Evolutionary conservation across 2,797 vertebrate genomes (phyloP).

Genomic region (Onychomys arenicola): DNA sequence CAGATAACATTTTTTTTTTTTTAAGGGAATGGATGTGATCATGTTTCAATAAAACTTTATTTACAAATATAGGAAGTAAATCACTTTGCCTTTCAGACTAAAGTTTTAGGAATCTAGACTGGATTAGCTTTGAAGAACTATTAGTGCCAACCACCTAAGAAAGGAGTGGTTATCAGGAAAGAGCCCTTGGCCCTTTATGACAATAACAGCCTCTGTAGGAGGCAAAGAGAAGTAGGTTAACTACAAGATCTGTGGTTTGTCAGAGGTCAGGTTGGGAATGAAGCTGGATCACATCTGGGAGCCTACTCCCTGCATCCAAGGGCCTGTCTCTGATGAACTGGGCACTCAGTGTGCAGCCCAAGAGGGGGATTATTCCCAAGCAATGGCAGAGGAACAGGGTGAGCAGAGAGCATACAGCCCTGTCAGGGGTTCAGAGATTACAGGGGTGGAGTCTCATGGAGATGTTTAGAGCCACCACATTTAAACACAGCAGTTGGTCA

Average conservation of each 20-base stretch:
- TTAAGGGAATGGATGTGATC: neutral
- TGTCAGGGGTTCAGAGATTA: neutral
- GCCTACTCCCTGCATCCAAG: neutral
- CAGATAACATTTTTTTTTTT: neutral
- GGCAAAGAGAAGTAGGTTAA: neutral
- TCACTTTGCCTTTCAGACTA: neutral
- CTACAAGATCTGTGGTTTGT: neutral
- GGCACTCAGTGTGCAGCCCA: neutral
- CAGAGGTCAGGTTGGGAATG: neutral
- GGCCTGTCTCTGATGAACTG: neutral
- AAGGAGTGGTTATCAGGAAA: neutral
- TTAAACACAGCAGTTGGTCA: neutral
- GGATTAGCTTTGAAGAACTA: neutral
- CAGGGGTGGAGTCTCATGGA: too few species aligned
- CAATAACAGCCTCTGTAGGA: neutral
- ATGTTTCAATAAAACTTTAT: neutral
- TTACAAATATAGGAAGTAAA: neutral
- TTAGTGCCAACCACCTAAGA: neutral
- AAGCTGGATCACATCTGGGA: neutral
- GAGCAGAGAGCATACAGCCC: neutral
- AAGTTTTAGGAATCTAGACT: slow-evolving; percentile 24
- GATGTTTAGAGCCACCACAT: neutral
- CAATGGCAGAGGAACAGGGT: neutral
- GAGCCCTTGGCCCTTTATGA: neutral
- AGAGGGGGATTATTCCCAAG: neutral